phyloP scores from a whole-genome alignment of 2,888 invertebrate species.

The Dermolepida albohirtum region DNA sequence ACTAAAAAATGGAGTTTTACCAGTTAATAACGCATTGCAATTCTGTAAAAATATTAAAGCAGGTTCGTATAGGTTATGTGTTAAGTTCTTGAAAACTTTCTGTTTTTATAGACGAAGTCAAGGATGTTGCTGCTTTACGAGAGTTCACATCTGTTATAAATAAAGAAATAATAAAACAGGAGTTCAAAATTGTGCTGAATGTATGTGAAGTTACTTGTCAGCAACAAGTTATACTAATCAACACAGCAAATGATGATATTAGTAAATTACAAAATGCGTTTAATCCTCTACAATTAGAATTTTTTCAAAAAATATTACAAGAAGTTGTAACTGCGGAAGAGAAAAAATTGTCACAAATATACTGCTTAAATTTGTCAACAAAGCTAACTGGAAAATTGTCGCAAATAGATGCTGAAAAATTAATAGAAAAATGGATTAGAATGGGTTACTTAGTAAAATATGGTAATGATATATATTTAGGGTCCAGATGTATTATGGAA shows the following conservation, averaged over 20 bases:
- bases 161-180: conserved; percentile 55
- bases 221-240: conserved; percentile 54
- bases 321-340: conserved; percentile 55
- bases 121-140: conserved; percentile 44
- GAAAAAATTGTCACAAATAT: conserved; percentile 53
- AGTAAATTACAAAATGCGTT: conserved; percentile 54
- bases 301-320: conserved; percentile 58
- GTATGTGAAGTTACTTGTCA: conserved; percentile 58
- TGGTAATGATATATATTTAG: conserved; percentile 55
- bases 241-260: conserved; percentile 57
- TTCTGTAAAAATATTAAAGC: conserved; percentile 33
- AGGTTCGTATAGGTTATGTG: conserved; percentile 32
- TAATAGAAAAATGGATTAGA: conserved; percentile 54
- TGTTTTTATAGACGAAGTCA: conserved; percentile 25
- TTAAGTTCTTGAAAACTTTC: background rate
- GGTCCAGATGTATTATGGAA: conserved; percentile 57
- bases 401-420: conserved; percentile 54
- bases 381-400: conserved; percentile 51
- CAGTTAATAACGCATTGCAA: conserved; percentile 25
- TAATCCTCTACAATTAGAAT: conserved; percentile 55
- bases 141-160: conserved; percentile 55
- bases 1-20: conserved; percentile 34
- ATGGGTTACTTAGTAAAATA: conserved; percentile 56
- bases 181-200: conserved; percentile 53
- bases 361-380: conserved; percentile 56